These are phyloP conservation scores for Sciurus carolinensis DNA, from an alignment of 2,797 vertebrate species.

Conservation along the genomic window DNA sequence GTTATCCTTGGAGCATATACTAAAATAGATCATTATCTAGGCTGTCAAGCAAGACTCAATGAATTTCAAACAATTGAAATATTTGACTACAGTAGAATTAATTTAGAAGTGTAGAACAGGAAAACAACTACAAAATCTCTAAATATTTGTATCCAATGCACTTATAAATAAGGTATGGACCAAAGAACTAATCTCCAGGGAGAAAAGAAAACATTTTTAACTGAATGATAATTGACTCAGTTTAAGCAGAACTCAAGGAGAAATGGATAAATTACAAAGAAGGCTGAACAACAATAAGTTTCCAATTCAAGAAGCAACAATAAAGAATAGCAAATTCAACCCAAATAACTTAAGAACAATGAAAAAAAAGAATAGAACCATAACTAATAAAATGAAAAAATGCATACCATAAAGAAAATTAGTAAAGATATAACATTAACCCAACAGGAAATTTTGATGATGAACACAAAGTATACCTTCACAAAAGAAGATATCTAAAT, in stretches of 20 bases:
- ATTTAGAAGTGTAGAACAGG: neutral
- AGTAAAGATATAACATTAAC: neutral
- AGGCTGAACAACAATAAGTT: neutral
- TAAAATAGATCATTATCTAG: neutral
- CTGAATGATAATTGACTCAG: neutral
- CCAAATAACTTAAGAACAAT: conserved; percentile 1
- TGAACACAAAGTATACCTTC: neutral
- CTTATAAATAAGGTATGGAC: neutral
- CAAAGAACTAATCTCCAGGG: neutral
- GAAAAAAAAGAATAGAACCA: neutral
- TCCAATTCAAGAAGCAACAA: neutral
- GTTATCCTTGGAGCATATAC: neutral
- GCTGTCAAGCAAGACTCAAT: neutral
- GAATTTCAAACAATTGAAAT: neutral
- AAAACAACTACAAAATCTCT: neutral
- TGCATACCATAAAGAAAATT: neutral
- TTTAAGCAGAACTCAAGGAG: neutral
- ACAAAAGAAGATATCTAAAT: neutral
- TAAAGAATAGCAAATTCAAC: neutral
- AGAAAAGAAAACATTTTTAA: neutral
- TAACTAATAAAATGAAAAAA: neutral
- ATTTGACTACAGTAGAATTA: neutral
- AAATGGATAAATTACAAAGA: neutral
- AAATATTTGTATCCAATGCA: neutral
- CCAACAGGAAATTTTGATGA: neutral